These are phyloP conservation scores for Spinus olivaceus DNA, from an alignment of 2,797 vertebrate genomes.

Conservation along the genomic window DNA sequence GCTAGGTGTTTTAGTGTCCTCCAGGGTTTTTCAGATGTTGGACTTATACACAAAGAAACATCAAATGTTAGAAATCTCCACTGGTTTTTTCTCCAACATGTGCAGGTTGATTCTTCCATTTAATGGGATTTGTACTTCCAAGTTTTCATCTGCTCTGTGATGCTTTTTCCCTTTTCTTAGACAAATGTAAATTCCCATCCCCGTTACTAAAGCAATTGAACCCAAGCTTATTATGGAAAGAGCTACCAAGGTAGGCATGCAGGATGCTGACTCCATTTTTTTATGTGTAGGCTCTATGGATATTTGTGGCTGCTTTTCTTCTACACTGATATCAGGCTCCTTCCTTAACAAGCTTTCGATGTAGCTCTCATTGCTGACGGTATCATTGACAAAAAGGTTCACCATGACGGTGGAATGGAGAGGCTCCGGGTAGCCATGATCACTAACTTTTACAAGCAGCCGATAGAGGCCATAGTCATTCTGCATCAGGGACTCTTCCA, in stretches of 20 bases:
- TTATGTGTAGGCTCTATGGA: slow-evolving; percentile 82
- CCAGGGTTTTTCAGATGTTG: slow-evolving; percentile 4
- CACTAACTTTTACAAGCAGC: slow-evolving; percentile 94
- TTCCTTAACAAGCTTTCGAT: slow-evolving; percentile 90
- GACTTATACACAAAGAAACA: neutral
- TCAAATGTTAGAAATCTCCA: slow-evolving; percentile 94
- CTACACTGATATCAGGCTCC: slow-evolving; percentile 87
- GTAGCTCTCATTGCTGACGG: slow-evolving; percentile 95
- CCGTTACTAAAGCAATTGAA: slow-evolving; percentile 84
- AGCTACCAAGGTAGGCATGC: slow-evolving; percentile 85
- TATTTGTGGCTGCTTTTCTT: slow-evolving; percentile 85
- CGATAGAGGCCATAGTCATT: slow-evolving; percentile 93
- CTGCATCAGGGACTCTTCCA: slow-evolving; percentile 86
- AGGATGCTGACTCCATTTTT: slow-evolving; percentile 80
- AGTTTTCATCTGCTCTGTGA: slow-evolving; percentile 78
- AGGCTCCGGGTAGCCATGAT: slow-evolving; percentile 94
- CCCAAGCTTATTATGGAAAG: slow-evolving; percentile 88
- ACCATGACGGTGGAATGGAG: slow-evolving; percentile 94
- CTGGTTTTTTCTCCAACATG: slow-evolving; percentile 84
- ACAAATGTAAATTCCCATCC: slow-evolving; percentile 89
- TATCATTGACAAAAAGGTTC: slow-evolving; percentile 98
- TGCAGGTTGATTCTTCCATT: slow-evolving; percentile 86
- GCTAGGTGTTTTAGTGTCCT: neutral
- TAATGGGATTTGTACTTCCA: slow-evolving; percentile 90
- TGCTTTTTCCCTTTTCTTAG: slow-evolving; percentile 84